These are phyloP conservation scores for Coelopa frigida DNA, from an alignment of 1,140 invertebrate species.

Conservation along the genomic window DNA sequence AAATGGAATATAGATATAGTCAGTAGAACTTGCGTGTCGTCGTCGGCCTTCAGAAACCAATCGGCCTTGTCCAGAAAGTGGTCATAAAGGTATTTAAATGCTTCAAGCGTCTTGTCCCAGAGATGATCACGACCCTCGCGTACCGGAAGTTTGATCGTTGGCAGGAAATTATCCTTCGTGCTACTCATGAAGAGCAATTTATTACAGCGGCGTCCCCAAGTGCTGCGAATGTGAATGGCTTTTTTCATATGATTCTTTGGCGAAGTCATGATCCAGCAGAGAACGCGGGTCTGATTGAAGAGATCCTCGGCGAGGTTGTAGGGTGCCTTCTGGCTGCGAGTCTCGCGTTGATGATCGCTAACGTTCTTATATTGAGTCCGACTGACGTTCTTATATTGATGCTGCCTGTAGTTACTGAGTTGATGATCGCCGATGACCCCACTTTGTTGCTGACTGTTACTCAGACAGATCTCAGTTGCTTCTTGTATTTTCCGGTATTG, in stretches of 20 bases:
- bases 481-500: constrained; percentile 18
- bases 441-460: too few species aligned
- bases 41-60: constrained; percentile 93
- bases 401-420: too few species aligned
- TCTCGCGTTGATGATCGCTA: too few species aligned
- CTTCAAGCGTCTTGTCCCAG: constrained; percentile 88
- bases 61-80: constrained; percentile 76
- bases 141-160: constrained; percentile 63
- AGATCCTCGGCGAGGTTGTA: too few species aligned
- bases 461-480: too few species aligned
- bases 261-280: constrained; percentile 85
- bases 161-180: constrained; percentile 55
- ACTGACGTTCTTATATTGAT: too few species aligned
- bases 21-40: constrained; percentile 86
- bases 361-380: too few species aligned
- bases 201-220: constrained; percentile 82
- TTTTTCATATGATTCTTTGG: constrained; percentile 72
- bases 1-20: too few species aligned
- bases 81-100: constrained; percentile 78
- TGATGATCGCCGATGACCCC: too few species aligned
- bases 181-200: constrained; percentile 73
- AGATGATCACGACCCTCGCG: constrained; percentile 78
- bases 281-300: constrained; percentile 56
- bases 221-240: constrained; percentile 73
- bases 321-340: too few species aligned